phyloP scores from a whole-genome alignment of 2,888 invertebrate genomes.

The Ommatoiulus sabulosus region DNA sequence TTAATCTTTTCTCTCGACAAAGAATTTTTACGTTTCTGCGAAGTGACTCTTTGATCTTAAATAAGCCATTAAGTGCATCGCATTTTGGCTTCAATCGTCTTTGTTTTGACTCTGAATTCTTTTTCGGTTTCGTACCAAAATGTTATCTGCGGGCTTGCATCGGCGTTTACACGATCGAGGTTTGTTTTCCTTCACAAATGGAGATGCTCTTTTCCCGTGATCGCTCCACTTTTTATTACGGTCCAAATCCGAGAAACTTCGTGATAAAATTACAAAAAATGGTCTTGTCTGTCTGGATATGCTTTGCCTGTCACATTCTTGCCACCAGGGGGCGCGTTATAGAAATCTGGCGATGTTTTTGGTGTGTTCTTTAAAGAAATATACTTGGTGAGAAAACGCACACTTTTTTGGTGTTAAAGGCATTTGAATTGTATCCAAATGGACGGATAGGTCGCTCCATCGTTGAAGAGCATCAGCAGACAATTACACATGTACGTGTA shows the following conservation, averaged over 20 bases:
- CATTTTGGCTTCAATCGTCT: constrained; percentile 9
- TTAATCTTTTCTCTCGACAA: background rate
- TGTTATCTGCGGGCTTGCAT: background rate
- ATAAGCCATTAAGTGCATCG: constrained; percentile 17
- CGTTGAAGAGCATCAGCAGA: no score
- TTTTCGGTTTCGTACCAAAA: constrained; percentile 25
- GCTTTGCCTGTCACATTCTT: background rate
- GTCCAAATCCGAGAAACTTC: background rate
- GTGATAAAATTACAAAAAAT: background rate
- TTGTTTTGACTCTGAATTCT: constrained; percentile 21
- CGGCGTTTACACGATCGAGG: background rate
- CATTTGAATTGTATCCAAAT: no score
- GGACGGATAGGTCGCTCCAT: no score
- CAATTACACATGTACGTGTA: no score
- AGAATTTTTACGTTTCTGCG: background rate
- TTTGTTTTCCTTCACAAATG: constrained; percentile 31
- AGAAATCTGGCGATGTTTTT: background rate
- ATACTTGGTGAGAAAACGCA: no score
- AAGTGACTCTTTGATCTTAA: constrained; percentile 12
- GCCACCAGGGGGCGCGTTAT: background rate
- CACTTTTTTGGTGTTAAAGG: no score
- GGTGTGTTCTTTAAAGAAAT: background rate
- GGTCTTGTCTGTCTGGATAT: background rate
- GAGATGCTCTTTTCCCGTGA: background rate
- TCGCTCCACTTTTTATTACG: background rate